These are phyloP conservation scores for Drusus annulatus DNA, from an alignment of 1,140 invertebrate species.

Conservation along the genomic window DNA sequence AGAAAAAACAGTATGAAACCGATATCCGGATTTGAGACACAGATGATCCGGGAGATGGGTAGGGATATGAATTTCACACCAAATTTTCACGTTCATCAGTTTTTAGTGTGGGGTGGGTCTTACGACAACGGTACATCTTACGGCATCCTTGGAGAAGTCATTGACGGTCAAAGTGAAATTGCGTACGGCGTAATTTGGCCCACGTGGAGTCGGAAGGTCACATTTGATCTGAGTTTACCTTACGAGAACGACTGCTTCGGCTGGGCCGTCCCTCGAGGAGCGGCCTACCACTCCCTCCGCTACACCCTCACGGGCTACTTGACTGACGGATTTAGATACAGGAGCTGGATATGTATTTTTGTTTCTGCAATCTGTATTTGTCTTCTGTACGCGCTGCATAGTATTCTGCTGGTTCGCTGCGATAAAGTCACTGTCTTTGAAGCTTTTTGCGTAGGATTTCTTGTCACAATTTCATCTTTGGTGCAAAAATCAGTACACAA, in stretches of 20 bases:
- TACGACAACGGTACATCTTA: neutral
- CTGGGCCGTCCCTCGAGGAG: constrained; percentile 25
- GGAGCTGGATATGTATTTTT: constrained; percentile 31
- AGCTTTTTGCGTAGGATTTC: constrained; percentile 1
- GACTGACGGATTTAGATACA: constrained; percentile 3
- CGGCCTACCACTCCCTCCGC: neutral
- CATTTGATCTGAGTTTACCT: constrained; percentile 7
- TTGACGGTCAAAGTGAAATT: constrained; percentile 34
- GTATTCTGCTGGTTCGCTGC: neutral
- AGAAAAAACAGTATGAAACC: neutral
- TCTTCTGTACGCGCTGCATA: constrained; percentile 1
- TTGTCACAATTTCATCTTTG: constrained; percentile 30
- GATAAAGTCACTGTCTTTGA: neutral
- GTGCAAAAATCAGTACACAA: constrained; percentile 33
- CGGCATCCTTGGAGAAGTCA: constrained; percentile 44
- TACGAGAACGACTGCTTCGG: constrained; percentile 38
- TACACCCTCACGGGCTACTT: constrained; percentile 28
- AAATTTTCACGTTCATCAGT: constrained; percentile 6
- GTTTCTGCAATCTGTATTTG: constrained; percentile 6
- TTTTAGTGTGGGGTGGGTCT: constrained; percentile 25
- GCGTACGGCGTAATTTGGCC: constrained; percentile 46
- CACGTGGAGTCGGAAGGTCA: neutral
- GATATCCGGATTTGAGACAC: constrained; percentile 30
- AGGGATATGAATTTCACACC: constrained; percentile 42
- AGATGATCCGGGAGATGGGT: constrained; percentile 9